Conservation (phyloP, 2,888 invertebrate genomes). For the Arctia plantaginis region DNA sequence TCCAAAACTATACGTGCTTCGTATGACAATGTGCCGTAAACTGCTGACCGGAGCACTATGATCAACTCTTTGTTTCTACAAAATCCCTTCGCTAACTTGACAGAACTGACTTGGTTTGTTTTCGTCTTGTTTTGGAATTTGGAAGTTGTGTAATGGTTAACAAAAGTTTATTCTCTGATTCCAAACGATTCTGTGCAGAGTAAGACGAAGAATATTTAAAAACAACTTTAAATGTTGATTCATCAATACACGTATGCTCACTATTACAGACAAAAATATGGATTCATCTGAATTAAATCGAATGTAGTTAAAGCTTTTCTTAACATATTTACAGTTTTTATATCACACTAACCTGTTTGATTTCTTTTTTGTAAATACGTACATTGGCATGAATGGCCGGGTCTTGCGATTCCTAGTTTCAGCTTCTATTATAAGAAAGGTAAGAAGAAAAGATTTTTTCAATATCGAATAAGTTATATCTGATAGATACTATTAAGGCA, state of each 20-base stretch:
- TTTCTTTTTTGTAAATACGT: no score
- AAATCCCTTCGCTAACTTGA: slow-evolving; percentile 52
- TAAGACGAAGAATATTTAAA: not conserved
- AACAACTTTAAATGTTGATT: not conserved
- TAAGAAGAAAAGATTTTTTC: not conserved
- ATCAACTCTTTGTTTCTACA: slow-evolving; percentile 55
- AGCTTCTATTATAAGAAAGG: not conserved
- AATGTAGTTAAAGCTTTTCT: not conserved
- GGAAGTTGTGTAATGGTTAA: slow-evolving; percentile 3
- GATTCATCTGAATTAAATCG: not conserved
- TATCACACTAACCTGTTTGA: no score
- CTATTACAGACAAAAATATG: not conserved
- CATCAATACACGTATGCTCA: not conserved
- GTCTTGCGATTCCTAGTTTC: not conserved
- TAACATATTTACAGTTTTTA: no score
- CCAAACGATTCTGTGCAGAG: not conserved
- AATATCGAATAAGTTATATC: slow-evolving; percentile 15
- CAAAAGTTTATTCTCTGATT: not conserved
- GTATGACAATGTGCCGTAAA: slow-evolving; percentile 47
- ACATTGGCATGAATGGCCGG: not conserved
- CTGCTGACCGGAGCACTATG: slow-evolving; percentile 45
- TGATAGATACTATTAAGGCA: not conserved
- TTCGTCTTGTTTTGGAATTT: slow-evolving; percentile 15
- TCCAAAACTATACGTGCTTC: slow-evolving; percentile 53
- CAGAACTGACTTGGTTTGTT: slow-evolving; percentile 33